A percentile compares a stretch with the other conserved stretches of the same genome.
Evolutionary conservation across 2,113 vertebrate species (phyloP).

Genomic region (Oriolus oriolus): DNA sequence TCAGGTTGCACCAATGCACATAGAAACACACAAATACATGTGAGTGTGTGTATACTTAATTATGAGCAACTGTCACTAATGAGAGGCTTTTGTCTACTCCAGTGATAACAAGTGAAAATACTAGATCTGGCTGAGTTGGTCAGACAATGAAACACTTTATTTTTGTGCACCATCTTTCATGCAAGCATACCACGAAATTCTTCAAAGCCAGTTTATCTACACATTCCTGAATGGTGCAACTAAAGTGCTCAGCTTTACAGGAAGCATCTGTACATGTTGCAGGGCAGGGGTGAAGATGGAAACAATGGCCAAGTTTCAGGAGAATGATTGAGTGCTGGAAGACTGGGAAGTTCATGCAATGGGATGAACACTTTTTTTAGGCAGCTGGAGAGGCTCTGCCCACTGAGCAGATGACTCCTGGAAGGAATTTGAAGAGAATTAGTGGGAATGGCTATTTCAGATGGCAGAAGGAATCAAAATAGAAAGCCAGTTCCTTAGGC

Average conservation of each 20-base stretch:
- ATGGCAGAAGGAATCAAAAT: slow-evolving; percentile 44
- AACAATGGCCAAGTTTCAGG: slow-evolving; percentile 63
- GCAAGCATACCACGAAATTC: background rate
- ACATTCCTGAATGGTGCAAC: slow-evolving; percentile 4
- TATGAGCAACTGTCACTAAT: background rate
- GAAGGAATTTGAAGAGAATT: slow-evolving; percentile 41
- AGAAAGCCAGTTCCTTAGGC: slow-evolving; percentile 33
- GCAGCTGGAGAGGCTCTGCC: slow-evolving; percentile 1
- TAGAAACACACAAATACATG: background rate
- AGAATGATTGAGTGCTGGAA: slow-evolving; percentile 63
- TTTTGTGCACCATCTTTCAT: slow-evolving; percentile 13
- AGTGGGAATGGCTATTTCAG: slow-evolving; percentile 52
- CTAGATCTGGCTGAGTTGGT: background rate
- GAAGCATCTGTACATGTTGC: slow-evolving; percentile 71
- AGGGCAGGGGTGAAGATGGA: slow-evolving; percentile 61
- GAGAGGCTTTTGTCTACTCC: background rate
- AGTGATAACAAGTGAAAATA: background rate
- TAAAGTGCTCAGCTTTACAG: slow-evolving; percentile 32
- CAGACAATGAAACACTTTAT: background rate
- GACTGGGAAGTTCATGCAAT: slow-evolving; percentile 53
- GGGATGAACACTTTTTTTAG: slow-evolving; percentile 42
- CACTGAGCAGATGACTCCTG: background rate
- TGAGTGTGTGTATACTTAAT: background rate
- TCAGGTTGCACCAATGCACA: background rate
- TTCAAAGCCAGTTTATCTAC: slow-evolving; percentile 54